These are phyloP conservation scores for Knipowitschia caucasica DNA, from an alignment of 2,797 vertebrate species.

Conservation along the genomic window DNA sequence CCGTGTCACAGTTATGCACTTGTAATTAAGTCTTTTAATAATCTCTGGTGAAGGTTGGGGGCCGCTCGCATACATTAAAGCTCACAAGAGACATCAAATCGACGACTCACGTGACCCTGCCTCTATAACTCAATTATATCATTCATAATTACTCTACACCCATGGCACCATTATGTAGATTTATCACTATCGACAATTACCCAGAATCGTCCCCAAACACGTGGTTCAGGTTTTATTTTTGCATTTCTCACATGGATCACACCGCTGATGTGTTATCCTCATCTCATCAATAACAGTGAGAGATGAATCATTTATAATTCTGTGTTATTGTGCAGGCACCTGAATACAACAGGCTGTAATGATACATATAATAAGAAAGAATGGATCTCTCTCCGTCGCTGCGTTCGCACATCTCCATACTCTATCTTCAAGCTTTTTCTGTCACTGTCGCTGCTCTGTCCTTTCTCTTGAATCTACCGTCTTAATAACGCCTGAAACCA, in stretches of 20 bases:
- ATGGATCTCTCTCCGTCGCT: neutral
- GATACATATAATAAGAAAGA: constrained; percentile 3
- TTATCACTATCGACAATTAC: no score
- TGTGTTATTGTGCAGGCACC: neutral
- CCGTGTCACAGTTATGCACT: constrained; percentile 65
- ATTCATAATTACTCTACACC: constrained; percentile 12
- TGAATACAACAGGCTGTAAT: neutral
- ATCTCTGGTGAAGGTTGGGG: constrained; percentile 47
- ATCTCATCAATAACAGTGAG: neutral
- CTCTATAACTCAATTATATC: constrained; percentile 2
- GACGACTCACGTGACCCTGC: neutral
- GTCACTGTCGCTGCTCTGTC: constrained; percentile 2
- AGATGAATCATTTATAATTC: neutral
- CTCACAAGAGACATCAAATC: constrained; percentile 42
- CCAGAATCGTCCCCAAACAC: no score
- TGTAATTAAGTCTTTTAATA: constrained; percentile 70
- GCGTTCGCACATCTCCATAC: constrained; percentile 14
- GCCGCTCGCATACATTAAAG: constrained; percentile 57
- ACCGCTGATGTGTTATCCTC: neutral
- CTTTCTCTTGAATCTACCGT: constrained; percentile 22
- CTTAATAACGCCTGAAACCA: constrained; percentile 33
- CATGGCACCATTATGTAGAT: neutral
- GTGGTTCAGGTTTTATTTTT: neutral
- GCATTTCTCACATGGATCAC: neutral
- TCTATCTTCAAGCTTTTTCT: constrained; percentile 48